phyloP scores from a whole-genome alignment of 2,888 invertebrate genomes.

The Chrysolina americana region DNA sequence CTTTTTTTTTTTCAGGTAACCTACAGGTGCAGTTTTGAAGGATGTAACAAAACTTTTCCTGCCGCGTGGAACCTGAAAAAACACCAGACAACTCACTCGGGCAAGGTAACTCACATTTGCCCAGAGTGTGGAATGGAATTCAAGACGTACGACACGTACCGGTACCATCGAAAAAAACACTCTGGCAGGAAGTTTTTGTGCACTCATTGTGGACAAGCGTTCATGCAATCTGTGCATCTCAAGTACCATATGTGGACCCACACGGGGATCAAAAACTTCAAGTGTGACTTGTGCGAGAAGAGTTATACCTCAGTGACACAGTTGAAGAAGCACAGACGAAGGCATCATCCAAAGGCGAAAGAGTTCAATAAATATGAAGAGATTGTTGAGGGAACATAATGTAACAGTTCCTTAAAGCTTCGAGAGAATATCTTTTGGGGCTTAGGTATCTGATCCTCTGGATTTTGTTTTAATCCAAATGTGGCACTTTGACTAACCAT shows the following conservation, averaged over 20 bases:
- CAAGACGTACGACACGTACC: slow-evolving; percentile 52
- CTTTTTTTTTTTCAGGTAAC: slow-evolving; percentile 25
- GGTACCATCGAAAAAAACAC: slow-evolving; percentile 55
- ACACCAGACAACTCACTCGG: slow-evolving; percentile 51
- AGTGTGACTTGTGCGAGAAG: slow-evolving; percentile 56
- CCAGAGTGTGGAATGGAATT: slow-evolving; percentile 53
- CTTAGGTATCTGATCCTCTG: too few relatives aligned
- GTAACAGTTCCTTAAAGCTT: neutral
- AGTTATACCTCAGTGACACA: slow-evolving; percentile 55
- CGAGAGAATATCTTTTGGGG: too few relatives aligned
- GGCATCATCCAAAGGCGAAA: slow-evolving; percentile 36
- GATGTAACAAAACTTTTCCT: slow-evolving; percentile 51
- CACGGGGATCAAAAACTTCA: slow-evolving; percentile 57
- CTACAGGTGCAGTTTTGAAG: slow-evolving; percentile 48
- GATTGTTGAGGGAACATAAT: neutral
- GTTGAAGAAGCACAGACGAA: slow-evolving; percentile 50
- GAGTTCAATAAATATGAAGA: slow-evolving; percentile 10
- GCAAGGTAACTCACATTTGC: slow-evolving; percentile 50
- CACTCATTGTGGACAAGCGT: slow-evolving; percentile 54
- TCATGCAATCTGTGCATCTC: slow-evolving; percentile 55
- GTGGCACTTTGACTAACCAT: too few relatives aligned
- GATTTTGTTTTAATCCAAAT: too few relatives aligned
- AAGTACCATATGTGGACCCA: slow-evolving; percentile 59
- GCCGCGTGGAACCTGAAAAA: slow-evolving; percentile 49
- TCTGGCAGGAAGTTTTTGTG: slow-evolving; percentile 52